phyloP scores from a whole-genome alignment of 2,888 invertebrate genomes.

The Monochamus alternatus region DNA sequence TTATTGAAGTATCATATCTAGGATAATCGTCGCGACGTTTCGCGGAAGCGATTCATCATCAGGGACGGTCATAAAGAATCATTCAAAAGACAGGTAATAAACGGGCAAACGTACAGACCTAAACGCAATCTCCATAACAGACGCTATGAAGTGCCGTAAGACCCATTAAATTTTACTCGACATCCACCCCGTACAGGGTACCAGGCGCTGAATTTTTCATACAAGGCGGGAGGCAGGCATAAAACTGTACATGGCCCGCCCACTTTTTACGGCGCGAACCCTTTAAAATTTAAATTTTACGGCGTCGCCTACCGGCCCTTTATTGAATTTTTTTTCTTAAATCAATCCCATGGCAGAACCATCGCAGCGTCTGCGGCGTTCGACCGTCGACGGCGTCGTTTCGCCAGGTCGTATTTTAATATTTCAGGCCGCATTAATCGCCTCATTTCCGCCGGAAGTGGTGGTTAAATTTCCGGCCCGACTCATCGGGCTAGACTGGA shows the following conservation, averaged over 20 bases:
- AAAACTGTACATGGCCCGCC: background rate
- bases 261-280: constrained; percentile 24
- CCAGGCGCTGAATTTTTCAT: background rate
- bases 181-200: background rate
- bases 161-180: constrained; percentile 1
- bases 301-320: constrained; percentile 19
- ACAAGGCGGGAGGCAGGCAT: background rate
- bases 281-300: constrained; percentile 31
- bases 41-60: background rate
- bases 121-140: background rate
- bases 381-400: background rate
- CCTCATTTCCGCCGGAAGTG: constrained; percentile 30
- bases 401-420: constrained; percentile 21
- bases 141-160: background rate
- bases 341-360: constrained; percentile 28
- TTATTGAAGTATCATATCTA: too few species aligned
- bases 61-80: background rate
- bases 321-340: constrained; percentile 33
- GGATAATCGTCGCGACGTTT: too few species aligned
- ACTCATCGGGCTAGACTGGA: constrained; percentile 4
- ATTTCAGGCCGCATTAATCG: constrained; percentile 32
- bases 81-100: background rate
- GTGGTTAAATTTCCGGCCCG: constrained; percentile 24
- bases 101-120: background rate
- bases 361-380: constrained; percentile 13